Evolutionary conservation across 2,888 invertebrate species (phyloP).

Genomic region (Eristalis pertinax): DNA sequence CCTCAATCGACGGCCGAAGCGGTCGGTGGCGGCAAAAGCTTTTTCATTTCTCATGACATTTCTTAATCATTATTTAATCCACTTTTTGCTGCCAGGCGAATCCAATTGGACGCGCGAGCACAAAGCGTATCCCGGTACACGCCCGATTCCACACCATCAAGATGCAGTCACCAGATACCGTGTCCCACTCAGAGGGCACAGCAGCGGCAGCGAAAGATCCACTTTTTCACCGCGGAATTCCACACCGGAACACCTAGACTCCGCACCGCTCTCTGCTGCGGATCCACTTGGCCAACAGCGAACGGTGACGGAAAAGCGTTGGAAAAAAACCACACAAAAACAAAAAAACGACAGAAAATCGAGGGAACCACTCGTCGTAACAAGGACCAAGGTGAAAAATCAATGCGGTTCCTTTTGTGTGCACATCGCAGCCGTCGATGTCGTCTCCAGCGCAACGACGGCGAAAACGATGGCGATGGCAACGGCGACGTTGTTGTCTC

Average conservation of each 20-base stretch:
- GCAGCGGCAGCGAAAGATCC: conserved; percentile 59
- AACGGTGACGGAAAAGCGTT: not conserved
- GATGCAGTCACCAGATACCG: conserved; percentile 62
- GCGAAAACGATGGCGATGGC: not conserved
- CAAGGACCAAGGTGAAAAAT: conserved; percentile 67
- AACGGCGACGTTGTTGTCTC: conserved; percentile 2
- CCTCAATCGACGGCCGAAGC: not conserved
- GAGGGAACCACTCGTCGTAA: conserved; percentile 17
- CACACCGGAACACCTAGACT: conserved; percentile 64
- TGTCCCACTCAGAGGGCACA: conserved; percentile 1
- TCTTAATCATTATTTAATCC: conserved; percentile 72
- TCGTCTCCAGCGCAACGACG: conserved; percentile 10
- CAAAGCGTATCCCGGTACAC: conserved; percentile 62
- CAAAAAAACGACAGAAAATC: conserved; percentile 8
- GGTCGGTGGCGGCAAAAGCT: conserved; percentile 55
- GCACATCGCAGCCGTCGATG: conserved; percentile 28
- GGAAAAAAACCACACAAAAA: not conserved
- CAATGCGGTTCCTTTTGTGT: conserved; percentile 70
- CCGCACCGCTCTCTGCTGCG: conserved; percentile 20
- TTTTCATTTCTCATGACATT: conserved; percentile 67
- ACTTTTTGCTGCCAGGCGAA: conserved; percentile 52
- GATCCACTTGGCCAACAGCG: conserved; percentile 8
- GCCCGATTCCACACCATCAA: conserved; percentile 58
- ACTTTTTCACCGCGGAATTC: conserved; percentile 67
- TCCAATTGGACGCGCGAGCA: conserved; percentile 63